Evolutionary conservation across 2,113 vertebrate genomes (phyloP).

Genomic region (Amblyopsis rosae): DNA sequence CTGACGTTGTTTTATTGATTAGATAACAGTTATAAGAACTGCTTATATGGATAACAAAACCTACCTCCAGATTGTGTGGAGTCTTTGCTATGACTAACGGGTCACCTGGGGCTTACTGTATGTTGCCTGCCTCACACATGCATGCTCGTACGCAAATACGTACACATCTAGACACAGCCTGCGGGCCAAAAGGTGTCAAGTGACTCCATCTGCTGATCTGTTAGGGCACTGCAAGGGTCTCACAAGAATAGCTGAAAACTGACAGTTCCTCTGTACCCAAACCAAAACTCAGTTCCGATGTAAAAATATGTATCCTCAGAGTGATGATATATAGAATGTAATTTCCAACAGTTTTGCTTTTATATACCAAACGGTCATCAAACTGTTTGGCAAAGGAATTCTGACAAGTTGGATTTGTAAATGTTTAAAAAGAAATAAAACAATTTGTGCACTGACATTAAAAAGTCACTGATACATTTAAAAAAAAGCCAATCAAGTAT

Average conservation of each 20-base stretch:
- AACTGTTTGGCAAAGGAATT: too few relatives aligned
- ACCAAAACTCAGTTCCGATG: constrained; percentile 2
- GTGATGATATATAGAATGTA: background rate
- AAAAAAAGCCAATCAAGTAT: too few relatives aligned
- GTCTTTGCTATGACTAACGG: constrained; percentile 20
- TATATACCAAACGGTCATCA: background rate
- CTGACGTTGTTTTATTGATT: background rate
- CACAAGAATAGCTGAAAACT: background rate
- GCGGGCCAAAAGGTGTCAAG: constrained; percentile 20
- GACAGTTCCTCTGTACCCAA: background rate
- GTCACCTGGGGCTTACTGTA: constrained; percentile 17
- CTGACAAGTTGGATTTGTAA: too few relatives aligned
- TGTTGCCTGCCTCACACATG: background rate
- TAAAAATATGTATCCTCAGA: background rate
- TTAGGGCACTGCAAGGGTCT: constrained; percentile 42
- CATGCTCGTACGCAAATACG: background rate
- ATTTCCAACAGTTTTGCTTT: background rate
- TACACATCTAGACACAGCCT: constrained; percentile 5
- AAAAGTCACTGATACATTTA: background rate
- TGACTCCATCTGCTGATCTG: constrained; percentile 61
- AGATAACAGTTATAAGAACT: background rate
- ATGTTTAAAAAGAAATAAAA: too few relatives aligned
- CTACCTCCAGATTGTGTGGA: constrained; percentile 6
- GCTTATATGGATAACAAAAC: constrained; percentile 3
- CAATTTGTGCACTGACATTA: too few relatives aligned